Evolutionary conservation across 2,113 vertebrate species (phyloP).

Genomic region (Sceloporus tristichus): DNA sequence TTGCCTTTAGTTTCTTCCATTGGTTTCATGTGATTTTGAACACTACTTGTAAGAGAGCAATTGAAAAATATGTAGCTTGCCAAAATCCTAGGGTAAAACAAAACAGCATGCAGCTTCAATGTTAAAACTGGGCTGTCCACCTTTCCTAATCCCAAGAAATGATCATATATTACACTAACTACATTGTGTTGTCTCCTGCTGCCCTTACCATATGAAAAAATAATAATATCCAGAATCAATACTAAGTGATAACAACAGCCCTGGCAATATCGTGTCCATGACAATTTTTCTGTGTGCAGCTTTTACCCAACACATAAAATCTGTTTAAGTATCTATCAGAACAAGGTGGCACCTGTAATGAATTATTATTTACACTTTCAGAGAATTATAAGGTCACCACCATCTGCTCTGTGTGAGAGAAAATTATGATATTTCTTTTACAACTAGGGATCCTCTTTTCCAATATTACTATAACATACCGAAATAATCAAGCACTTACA

Average conservation of each 20-base stretch:
- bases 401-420: slow-evolving; percentile 39
- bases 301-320: slow-evolving; percentile 47
- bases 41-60: slow-evolving; percentile 59
- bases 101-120: slow-evolving; percentile 51
- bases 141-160: slow-evolving; percentile 35
- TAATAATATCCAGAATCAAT: slow-evolving; percentile 29
- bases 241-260: slow-evolving; percentile 42
- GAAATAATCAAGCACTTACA: slow-evolving; percentile 41
- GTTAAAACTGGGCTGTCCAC: slow-evolving; percentile 56
- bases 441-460: slow-evolving; percentile 12
- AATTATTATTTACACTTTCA: slow-evolving; percentile 52
- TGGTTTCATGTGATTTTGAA: slow-evolving; percentile 61
- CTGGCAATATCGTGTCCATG: slow-evolving; percentile 29
- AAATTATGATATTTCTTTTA: slow-evolving; percentile 48
- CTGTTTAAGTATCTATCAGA: slow-evolving; percentile 49
- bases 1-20: slow-evolving; percentile 44
- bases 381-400: slow-evolving; percentile 44
- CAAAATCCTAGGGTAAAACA: slow-evolving; percentile 71
- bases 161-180: slow-evolving; percentile 58
- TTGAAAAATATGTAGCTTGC: slow-evolving; percentile 67
- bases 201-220: slow-evolving; percentile 25
- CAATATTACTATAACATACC: slow-evolving; percentile 32
- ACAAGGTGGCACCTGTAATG: slow-evolving; percentile 43
- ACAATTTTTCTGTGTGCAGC: slow-evolving; percentile 49
- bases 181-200: slow-evolving; percentile 20